Percentiles rank a stretch among this genome's conserved stretches.
These are phyloP conservation scores for Plagodis pulveraria DNA, from an alignment of 2,888 invertebrate genomes.

Conservation along the genomic window DNA sequence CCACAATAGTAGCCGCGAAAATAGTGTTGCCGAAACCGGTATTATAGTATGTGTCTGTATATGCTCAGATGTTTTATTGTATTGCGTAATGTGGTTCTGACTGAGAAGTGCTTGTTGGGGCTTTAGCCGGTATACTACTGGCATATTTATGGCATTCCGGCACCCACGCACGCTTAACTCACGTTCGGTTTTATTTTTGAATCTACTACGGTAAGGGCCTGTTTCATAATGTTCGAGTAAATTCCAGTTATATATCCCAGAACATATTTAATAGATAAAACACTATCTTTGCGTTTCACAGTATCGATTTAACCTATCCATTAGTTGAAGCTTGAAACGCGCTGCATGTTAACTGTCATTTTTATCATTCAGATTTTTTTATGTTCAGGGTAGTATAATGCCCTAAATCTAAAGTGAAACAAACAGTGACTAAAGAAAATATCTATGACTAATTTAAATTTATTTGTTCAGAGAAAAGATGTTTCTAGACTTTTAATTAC, in stretches of 20 bases:
- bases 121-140: constrained; percentile 65
- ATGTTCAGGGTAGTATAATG: too few relatives aligned
- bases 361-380: too few relatives aligned
- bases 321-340: too few relatives aligned
- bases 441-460: constrained; percentile 7
- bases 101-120: constrained; percentile 49
- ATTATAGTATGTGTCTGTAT: constrained; percentile 47
- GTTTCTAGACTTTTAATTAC: too few relatives aligned
- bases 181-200: constrained; percentile 70
- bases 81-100: constrained; percentile 57
- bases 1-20: constrained; percentile 66
- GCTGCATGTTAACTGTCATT: too few relatives aligned
- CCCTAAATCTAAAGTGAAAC: too few relatives aligned
- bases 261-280: too few relatives aligned
- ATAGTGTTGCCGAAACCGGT: constrained; percentile 66
- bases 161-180: constrained; percentile 47
- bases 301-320: too few relatives aligned
- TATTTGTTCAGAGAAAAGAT: too few relatives aligned
- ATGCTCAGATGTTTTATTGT: constrained; percentile 56
- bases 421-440: constrained; percentile 47
- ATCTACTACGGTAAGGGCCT: constrained; percentile 32
- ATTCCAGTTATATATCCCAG: too few relatives aligned
- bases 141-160: constrained; percentile 40
- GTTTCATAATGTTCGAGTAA: too few relatives aligned
- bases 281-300: too few relatives aligned